Percentiles rank a stretch among this genome's conserved stretches.
phyloP scores from a whole-genome alignment of 1,140 invertebrate species.

The Nautilus pompilius region DNA sequence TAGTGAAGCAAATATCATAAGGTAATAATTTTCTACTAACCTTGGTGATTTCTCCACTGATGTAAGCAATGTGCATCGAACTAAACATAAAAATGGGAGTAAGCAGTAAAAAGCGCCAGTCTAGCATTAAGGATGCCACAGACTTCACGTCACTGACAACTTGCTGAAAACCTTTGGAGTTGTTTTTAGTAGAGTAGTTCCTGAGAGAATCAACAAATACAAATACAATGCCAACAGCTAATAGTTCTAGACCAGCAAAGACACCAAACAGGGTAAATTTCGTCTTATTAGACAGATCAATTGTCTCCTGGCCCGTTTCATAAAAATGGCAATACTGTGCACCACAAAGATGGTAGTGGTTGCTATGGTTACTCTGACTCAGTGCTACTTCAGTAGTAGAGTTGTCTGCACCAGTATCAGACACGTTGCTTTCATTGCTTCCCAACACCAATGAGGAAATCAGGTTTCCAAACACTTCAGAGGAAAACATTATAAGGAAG shows the following conservation, averaged over 20 bases:
- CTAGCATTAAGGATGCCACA: slow-evolving; percentile 24
- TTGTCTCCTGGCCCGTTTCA: slow-evolving; percentile 12
- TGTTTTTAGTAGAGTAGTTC: slow-evolving; percentile 6
- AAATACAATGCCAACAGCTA: slow-evolving; percentile 26
- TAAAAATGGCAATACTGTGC: slow-evolving; percentile 30
- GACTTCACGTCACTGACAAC: slow-evolving; percentile 24
- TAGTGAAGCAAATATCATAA: not conserved
- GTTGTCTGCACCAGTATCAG: too few relatives aligned
- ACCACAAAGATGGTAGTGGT: slow-evolving; percentile 20
- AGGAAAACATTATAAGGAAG: slow-evolving; percentile 16
- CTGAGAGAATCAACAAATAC: slow-evolving; percentile 35
- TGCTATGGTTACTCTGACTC: not conserved
- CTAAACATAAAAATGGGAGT: slow-evolving; percentile 25
- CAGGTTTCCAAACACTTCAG: slow-evolving; percentile 4
- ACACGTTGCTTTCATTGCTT: not conserved
- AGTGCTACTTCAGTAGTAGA: not conserved
- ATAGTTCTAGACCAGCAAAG: slow-evolving; percentile 25
- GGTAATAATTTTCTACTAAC: slow-evolving; percentile 14
- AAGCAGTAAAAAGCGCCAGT: slow-evolving; percentile 26
- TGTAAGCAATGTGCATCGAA: slow-evolving; percentile 29
- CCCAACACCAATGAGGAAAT: not conserved
- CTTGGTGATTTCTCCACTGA: slow-evolving; percentile 33
- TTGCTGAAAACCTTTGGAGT: slow-evolving; percentile 4
- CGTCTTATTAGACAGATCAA: slow-evolving; percentile 11
- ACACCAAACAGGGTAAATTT: slow-evolving; percentile 36